phyloP scores from a whole-genome alignment of 2,888 invertebrate genomes.

The Ectemnius lituratus region DNA sequence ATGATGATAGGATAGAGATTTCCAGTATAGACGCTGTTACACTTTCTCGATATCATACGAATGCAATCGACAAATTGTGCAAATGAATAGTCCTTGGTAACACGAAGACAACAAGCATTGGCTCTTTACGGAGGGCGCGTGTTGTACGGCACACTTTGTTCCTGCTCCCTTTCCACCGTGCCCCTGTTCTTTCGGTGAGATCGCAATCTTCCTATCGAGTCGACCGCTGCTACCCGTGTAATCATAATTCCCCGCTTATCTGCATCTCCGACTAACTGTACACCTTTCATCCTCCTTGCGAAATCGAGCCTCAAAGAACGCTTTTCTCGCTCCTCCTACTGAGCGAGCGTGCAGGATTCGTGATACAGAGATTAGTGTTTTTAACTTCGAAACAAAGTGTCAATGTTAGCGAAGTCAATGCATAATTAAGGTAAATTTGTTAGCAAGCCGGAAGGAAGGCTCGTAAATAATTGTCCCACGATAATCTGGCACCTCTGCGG shows the following conservation, averaged over 20 bases:
- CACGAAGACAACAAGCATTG: constrained; percentile 24
- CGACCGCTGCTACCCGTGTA: constrained; percentile 5
- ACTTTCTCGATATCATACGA: constrained; percentile 27
- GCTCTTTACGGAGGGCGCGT: constrained; percentile 38
- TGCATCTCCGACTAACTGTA: constrained; percentile 3
- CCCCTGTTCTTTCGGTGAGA: constrained; percentile 17
- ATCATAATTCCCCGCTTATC: constrained; percentile 10
- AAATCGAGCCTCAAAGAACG: constrained; percentile 1
- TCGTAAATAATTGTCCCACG: constrained; percentile 36
- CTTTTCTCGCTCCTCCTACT: neutral
- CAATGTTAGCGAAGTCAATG: neutral
- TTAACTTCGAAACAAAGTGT: no score
- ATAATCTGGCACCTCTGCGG: constrained; percentile 10
- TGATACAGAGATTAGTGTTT: no score
- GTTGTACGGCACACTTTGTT: constrained; percentile 21
- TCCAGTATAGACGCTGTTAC: neutral
- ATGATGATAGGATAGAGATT: no score
- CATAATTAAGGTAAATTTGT: constrained; percentile 38
- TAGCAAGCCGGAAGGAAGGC: constrained; percentile 22
- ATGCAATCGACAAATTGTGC: constrained; percentile 50
- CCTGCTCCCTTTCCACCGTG: constrained; percentile 15
- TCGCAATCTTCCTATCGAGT: constrained; percentile 24
- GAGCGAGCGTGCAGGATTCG: no score
- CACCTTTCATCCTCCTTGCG: constrained; percentile 3
- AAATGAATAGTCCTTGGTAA: constrained; percentile 50